These are phyloP conservation scores for Fulmarus glacialis DNA, from an alignment of 2,113 vertebrate genomes.

Conservation along the genomic window DNA sequence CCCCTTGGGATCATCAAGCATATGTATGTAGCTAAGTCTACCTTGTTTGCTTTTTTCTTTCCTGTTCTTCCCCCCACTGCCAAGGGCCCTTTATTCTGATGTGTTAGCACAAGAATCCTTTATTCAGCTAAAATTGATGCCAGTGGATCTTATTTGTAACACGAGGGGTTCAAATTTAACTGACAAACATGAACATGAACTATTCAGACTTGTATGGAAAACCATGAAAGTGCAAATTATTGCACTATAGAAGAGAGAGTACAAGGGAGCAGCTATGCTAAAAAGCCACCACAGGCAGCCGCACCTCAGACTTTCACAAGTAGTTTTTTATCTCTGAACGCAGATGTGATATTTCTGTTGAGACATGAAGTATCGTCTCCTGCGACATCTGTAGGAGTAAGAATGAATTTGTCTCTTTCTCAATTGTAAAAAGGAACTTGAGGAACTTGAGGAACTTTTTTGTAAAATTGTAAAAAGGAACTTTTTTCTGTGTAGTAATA, in stretches of 20 bases:
- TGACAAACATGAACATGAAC: neutral
- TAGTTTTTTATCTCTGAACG: neutral
- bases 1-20: neutral
- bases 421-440: neutral
- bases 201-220: neutral
- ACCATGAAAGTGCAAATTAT: neutral
- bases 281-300: neutral
- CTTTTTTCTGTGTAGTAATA: neutral
- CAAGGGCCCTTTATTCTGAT: neutral
- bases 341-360: neutral
- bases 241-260: neutral
- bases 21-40: neutral
- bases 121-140: neutral
- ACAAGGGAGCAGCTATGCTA: neutral
- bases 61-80: neutral
- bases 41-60: neutral
- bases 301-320: neutral
- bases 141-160: neutral
- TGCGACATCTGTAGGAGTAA: neutral
- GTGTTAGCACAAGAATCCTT: neutral
- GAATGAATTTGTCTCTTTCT: neutral
- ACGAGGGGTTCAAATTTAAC: fast-evolving
- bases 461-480: neutral
- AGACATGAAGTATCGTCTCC: neutral
- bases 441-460: neutral